phyloP scores from a whole-genome alignment of 2,797 vertebrate species.

The Smutsia temminckii region DNA sequence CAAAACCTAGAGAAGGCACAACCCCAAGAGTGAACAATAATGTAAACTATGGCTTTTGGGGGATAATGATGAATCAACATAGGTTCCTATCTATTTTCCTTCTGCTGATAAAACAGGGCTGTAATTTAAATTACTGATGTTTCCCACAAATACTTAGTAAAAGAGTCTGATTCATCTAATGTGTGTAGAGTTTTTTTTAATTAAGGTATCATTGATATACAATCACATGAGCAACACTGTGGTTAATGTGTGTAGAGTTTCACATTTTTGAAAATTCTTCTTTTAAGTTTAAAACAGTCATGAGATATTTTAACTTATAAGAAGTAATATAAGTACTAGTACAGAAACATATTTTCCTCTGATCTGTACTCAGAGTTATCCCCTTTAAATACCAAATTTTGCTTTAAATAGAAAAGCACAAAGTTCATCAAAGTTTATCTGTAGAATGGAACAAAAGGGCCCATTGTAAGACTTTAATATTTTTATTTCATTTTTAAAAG shows the following conservation, averaged over 20 bases:
- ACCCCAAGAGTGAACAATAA: not conserved
- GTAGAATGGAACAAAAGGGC: constrained; percentile 57
- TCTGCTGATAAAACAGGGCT: constrained; percentile 59
- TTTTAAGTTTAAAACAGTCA: constrained; percentile 55
- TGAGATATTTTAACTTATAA: not conserved
- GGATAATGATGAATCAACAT: not conserved
- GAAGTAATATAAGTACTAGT: not conserved
- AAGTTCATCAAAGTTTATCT: constrained; percentile 50
- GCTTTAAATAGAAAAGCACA: constrained; percentile 43
- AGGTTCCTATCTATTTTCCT: constrained; percentile 16
- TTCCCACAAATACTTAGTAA: constrained; percentile 49
- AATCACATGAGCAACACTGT: too few species aligned
- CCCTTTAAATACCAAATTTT: constrained; percentile 27
- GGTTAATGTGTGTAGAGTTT: too few species aligned
- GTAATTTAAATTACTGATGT: constrained; percentile 22
- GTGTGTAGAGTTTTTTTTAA: not conserved
- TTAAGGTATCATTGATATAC: too few species aligned
- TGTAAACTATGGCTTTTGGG: not conserved
- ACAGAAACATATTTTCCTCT: constrained; percentile 38
- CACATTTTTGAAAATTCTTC: constrained; percentile 57
- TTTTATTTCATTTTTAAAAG: constrained; percentile 72
- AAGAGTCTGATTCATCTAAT: constrained; percentile 53
- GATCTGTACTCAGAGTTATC: not conserved
- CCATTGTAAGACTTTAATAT: constrained; percentile 51
- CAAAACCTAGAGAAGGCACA: not conserved